Conservation (phyloP, 2,797 vertebrate genomes). For the Gymnoscopelus microlampas region DNA sequence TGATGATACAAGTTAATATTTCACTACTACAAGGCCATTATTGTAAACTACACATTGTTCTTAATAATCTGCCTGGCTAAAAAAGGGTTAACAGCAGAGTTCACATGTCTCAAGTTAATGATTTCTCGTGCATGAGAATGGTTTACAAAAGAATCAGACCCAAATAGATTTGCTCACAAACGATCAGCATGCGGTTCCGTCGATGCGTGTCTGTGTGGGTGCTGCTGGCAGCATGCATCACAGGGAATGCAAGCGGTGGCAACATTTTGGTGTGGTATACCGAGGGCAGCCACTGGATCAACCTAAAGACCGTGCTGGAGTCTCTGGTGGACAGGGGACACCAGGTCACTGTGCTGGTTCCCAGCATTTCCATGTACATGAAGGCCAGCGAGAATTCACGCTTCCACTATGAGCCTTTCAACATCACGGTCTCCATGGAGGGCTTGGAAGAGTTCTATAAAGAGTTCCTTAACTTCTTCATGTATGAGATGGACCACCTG, state of each 20-base stretch:
- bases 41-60: no score
- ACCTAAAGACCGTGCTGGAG: constrained; percentile 81
- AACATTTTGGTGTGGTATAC: constrained; percentile 88
- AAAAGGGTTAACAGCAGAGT: constrained; percentile 37
- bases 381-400: constrained; percentile 49
- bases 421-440: constrained; percentile 49
- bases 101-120: constrained; percentile 50
- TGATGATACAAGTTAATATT: no score
- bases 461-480: constrained; percentile 46
- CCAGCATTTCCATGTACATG: constrained; percentile 76
- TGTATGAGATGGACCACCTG: constrained; percentile 77
- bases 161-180: background rate
- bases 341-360: constrained; percentile 77
- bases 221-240: constrained; percentile 51
- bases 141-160: no score
- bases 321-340: constrained; percentile 80
- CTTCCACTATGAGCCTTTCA: constrained; percentile 71
- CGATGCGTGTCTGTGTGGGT: constrained; percentile 11
- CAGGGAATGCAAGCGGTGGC: constrained; percentile 46
- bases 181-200: constrained; percentile 43
- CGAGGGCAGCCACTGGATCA: constrained; percentile 89
- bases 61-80: no score
- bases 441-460: constrained; percentile 16
- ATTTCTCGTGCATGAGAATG: constrained; percentile 41
- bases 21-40: no score